Conservation (phyloP, 2,113 vertebrate species). For the Psittacus erithacus region DNA sequence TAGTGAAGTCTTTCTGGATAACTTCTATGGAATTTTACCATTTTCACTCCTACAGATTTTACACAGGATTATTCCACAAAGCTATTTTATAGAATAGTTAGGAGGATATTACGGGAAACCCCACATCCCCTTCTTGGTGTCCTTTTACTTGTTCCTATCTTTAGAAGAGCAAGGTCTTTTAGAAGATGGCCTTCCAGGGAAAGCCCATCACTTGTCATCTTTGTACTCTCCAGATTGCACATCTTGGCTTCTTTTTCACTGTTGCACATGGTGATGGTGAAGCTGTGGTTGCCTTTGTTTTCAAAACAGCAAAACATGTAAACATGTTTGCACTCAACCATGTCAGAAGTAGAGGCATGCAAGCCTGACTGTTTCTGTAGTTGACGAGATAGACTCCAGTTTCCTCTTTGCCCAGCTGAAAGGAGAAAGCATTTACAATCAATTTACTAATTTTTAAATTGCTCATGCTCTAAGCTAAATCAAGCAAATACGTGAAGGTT, state of each 20-base stretch:
- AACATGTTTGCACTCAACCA: neutral
- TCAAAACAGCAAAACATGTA: neutral
- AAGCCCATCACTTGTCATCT: neutral
- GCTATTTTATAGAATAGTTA: neutral
- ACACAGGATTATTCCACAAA: neutral
- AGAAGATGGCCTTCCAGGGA: neutral
- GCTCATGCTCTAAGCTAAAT: neutral
- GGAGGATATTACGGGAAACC: neutral
- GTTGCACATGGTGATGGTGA: neutral
- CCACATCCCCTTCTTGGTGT: neutral
- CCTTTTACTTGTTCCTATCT: neutral
- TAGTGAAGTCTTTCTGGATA: neutral
- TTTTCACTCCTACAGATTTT: neutral
- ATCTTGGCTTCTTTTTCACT: neutral
- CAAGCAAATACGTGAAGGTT: neutral
- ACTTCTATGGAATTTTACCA: neutral
- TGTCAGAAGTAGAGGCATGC: neutral
- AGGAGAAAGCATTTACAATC: neutral
- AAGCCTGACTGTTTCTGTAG: neutral
- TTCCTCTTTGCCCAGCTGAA: neutral
- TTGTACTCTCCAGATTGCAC: neutral
- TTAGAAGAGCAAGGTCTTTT: neutral
- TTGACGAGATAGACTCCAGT: neutral
- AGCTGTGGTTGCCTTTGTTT: neutral
- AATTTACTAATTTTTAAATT: neutral